Evolutionary conservation across 2,888 invertebrate species (phyloP).

Genomic region (Eulithis testata): DNA sequence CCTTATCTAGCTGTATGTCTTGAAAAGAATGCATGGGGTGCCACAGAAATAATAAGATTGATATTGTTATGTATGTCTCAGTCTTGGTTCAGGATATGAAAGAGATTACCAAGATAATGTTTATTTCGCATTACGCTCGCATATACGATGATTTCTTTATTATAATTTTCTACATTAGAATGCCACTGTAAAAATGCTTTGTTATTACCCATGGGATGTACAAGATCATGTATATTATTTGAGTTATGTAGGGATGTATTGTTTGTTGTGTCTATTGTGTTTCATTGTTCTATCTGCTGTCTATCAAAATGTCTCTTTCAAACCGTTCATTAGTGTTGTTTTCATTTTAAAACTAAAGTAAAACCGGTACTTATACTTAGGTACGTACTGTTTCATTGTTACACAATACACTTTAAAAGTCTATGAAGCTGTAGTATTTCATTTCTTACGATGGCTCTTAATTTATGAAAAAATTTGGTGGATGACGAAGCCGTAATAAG

Average conservation of each 20-base stretch:
- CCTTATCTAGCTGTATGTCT: not conserved
- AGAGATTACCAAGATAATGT: constrained; percentile 3
- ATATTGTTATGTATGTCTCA: not conserved
- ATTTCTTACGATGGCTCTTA: not conserved
- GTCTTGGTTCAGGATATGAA: not conserved
- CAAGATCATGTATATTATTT: constrained; percentile 13
- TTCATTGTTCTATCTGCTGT: constrained; percentile 30
- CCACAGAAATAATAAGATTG: constrained; percentile 4
- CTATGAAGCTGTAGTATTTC: not conserved
- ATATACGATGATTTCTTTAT: not conserved
- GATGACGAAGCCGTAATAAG: too few relatives aligned
- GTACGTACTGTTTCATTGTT: not conserved
- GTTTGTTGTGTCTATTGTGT: constrained; percentile 27
- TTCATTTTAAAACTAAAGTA: constrained; percentile 9
- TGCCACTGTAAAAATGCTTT: constrained; percentile 13
- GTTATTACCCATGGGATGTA: constrained; percentile 4
- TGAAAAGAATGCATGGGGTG: constrained; percentile 22
- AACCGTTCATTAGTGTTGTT: constrained; percentile 25
- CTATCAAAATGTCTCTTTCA: constrained; percentile 29
- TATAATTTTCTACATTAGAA: not conserved
- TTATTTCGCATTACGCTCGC: constrained; percentile 4
- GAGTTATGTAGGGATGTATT: constrained; percentile 21
- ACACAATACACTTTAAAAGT: not conserved
- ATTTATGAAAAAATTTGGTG: not conserved
- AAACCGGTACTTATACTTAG: not conserved